Evolutionary conservation across 2,113 vertebrate genomes (phyloP), one percentile per base, ranked within the genome.

Genomic region (Cebidichthys violaceus): DNA sequence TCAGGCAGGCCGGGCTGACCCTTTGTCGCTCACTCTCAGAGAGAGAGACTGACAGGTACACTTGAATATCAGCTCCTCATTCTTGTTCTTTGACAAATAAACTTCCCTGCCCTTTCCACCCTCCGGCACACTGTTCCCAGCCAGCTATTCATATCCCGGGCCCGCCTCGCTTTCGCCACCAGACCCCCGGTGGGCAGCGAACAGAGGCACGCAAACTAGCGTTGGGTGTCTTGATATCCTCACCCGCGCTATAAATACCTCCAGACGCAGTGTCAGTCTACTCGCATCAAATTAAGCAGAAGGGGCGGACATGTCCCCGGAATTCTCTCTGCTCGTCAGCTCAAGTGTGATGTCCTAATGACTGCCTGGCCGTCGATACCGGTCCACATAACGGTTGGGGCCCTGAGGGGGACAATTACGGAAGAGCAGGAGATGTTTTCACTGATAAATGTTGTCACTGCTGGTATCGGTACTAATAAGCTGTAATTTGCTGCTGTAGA

Each of bases 311-410:
- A 75, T 72, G 82, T 85, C 81, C 81, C 86, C 89, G 74, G 59
- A 89, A 89, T 84, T 86, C 61, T 86, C 61, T 66, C 67, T 20
- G 67, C 77, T 83, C 74, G n/a, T 88, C 91, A 70, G 75, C 88
- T 87, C 60, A 68, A 93, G 92, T 94, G 94, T 91, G 88, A 94
- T 81, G 88, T 89, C 71, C 91, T 94, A 93, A 94, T 90, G 92
- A 93, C 86, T 89, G 83, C 82, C 82, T 76, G 82, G 85, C 84
- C 74, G 88, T 94, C 91, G 65, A 93, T 92, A 91, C 69, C 15
- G 62, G 86, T 80, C 85, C 88, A 60, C 86, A 65, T 72, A 86
- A 85, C 87, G 61, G 75, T 10, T 1, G n/a, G 24, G 57, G 66
- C 84, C 92, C 88, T 75, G 82, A 84, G 90, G 91, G 85, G 86